phyloP scores from a whole-genome alignment of 2,797 vertebrate species.

The Sebastes cheni region DNA sequence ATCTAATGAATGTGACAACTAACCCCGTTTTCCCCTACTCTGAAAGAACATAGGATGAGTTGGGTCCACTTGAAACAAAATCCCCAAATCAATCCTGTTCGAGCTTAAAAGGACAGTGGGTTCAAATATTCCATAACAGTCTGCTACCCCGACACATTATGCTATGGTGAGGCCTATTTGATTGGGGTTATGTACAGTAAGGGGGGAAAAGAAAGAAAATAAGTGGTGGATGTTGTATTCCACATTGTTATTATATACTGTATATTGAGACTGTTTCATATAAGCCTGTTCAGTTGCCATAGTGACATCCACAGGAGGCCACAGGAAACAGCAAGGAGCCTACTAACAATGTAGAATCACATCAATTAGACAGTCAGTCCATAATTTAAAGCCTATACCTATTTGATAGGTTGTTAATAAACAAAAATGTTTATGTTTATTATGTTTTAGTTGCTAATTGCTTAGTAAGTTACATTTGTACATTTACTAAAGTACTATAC shows the following conservation, averaged over 20 bases:
- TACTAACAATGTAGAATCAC: background rate
- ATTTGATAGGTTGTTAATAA: background rate
- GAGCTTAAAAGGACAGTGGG: background rate
- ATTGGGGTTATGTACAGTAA: background rate
- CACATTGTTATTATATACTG: no score
- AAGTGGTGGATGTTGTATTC: background rate
- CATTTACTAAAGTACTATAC: background rate
- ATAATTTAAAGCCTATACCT: background rate
- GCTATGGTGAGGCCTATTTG: background rate
- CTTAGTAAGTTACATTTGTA: background rate
- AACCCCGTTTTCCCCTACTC: background rate
- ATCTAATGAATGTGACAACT: no score
- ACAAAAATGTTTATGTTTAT: no score
- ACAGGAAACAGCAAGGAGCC: background rate
- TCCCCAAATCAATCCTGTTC: no score
- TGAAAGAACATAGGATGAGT: background rate
- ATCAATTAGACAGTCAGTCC: background rate
- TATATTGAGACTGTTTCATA: no score
- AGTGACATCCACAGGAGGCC: conserved; percentile 45
- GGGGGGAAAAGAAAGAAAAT: background rate
- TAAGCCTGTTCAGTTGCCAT: background rate
- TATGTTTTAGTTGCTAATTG: background rate
- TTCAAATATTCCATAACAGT: background rate
- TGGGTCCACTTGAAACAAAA: background rate
- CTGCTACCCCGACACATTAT: background rate